Conservation (phyloP, 2,888 invertebrate species). For the Lochmaea crataegi region DNA sequence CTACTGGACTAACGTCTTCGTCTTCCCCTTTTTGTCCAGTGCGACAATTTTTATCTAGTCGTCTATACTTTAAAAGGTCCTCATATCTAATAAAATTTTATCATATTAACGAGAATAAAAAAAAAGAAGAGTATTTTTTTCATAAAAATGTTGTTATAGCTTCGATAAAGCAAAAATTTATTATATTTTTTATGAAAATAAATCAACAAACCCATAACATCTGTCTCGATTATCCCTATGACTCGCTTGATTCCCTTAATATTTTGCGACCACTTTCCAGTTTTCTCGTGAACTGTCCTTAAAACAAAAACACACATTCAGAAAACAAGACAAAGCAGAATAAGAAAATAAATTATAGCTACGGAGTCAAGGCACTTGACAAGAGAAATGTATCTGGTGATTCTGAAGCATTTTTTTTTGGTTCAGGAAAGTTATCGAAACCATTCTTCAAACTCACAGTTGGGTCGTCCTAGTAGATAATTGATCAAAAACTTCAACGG, state of each 20-base stretch:
- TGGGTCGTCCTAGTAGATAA: constrained; percentile 28
- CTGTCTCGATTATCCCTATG: constrained; percentile 20
- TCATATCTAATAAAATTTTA: too few species aligned
- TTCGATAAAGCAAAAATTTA: constrained; percentile 31
- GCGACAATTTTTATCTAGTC: too few species aligned
- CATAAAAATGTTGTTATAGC: constrained; percentile 19
- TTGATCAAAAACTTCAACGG: neutral
- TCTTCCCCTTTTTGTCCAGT: too few species aligned
- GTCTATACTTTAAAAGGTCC: too few species aligned
- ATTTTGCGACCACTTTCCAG: constrained; percentile 4
- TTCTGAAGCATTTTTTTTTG: constrained; percentile 56
- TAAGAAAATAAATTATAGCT: constrained; percentile 55
- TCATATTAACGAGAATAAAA: neutral
- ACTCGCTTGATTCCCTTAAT: neutral
- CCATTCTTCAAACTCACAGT: constrained; percentile 60
- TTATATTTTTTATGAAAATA: constrained; percentile 24
- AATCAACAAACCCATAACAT: constrained; percentile 27
- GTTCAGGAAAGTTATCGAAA: constrained; percentile 59
- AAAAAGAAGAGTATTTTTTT: constrained; percentile 1
- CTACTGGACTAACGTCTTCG: too few species aligned
- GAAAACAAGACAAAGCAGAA: constrained; percentile 51
- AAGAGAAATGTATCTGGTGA: constrained; percentile 59
- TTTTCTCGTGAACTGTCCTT: constrained; percentile 1
- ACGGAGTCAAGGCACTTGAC: constrained; percentile 56
- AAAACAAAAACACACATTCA: constrained; percentile 49